These are phyloP conservation scores for Drosophila austrosaltans DNA, from an alignment of 2,888 invertebrate species.

Conservation along the genomic window DNA sequence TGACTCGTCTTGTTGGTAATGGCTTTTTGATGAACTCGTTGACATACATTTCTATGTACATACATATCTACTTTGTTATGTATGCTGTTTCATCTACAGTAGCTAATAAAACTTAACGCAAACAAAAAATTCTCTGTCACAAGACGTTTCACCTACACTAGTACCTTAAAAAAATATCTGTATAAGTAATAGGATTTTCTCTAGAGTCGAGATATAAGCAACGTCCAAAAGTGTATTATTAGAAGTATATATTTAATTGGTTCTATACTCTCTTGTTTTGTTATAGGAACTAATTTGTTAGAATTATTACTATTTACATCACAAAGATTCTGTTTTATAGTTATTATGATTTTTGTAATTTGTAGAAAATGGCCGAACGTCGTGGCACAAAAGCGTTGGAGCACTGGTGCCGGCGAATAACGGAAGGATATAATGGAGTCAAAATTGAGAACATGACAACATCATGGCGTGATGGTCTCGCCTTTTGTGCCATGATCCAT, in stretches of 20 bases:
- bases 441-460: constrained; percentile 97
- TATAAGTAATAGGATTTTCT: background rate
- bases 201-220: background rate
- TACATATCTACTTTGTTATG: background rate
- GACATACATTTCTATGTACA: constrained; percentile 5
- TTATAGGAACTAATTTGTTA: too few species aligned
- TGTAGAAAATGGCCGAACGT: constrained; percentile 85
- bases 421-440: constrained; percentile 95
- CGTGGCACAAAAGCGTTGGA: constrained; percentile 95
- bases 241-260: too few species aligned
- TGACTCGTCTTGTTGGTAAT: constrained; percentile 3
- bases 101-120: too few species aligned
- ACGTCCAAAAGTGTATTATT: too few species aligned
- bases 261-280: too few species aligned
- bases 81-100: background rate
- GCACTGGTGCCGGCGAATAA: constrained; percentile 95
- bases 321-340: too few species aligned
- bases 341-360: background rate
- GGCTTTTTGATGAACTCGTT: constrained; percentile 8
- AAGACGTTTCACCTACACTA: background rate
- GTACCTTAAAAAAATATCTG: background rate
- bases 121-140: background rate
- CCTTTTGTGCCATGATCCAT: constrained; percentile 98
- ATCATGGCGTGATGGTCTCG: constrained; percentile 97
- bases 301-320: background rate